phyloP scores from a whole-genome alignment of 35 echinoderm and acorn worm species.

The Lytechinus variegatus region DNA sequence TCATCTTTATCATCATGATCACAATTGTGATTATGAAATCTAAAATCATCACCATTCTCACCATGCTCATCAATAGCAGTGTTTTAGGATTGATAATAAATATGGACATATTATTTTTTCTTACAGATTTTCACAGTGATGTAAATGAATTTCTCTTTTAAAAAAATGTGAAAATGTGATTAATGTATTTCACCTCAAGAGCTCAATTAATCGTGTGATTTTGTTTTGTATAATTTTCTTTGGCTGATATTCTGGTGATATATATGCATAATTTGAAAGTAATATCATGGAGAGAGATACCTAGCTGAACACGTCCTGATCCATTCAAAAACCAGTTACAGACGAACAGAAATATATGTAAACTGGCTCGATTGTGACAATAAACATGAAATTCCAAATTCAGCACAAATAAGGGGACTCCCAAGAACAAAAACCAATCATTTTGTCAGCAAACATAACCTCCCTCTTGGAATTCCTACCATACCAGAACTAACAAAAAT shows the following conservation, averaged over 20 bases:
- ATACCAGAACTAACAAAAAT: background rate
- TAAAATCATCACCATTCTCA: no score
- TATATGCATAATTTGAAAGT: background rate
- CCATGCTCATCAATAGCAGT: no score
- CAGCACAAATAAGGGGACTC: slow-evolving; percentile 16
- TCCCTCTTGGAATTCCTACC: slow-evolving; percentile 9
- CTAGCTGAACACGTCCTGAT: background rate
- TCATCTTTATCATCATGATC: no score
- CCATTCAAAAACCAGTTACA: background rate
- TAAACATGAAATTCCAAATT: background rate
- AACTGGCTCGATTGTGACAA: background rate
- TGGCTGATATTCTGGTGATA: background rate
- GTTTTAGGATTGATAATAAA: no score
- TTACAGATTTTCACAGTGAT: no score
- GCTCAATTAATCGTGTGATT: no score
- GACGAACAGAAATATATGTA: background rate
- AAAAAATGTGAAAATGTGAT: no score
- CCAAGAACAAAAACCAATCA: slow-evolving; percentile 18
- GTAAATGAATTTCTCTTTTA: no score
- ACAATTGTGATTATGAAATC: no score
- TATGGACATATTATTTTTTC: no score
- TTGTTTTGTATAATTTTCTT: no score
- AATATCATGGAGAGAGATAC: background rate
- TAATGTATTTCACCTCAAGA: no score
- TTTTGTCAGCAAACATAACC: slow-evolving; percentile 18